Conservation (phyloP, 2,797 vertebrate species). For the Orientallactaga sibirica region DNA sequence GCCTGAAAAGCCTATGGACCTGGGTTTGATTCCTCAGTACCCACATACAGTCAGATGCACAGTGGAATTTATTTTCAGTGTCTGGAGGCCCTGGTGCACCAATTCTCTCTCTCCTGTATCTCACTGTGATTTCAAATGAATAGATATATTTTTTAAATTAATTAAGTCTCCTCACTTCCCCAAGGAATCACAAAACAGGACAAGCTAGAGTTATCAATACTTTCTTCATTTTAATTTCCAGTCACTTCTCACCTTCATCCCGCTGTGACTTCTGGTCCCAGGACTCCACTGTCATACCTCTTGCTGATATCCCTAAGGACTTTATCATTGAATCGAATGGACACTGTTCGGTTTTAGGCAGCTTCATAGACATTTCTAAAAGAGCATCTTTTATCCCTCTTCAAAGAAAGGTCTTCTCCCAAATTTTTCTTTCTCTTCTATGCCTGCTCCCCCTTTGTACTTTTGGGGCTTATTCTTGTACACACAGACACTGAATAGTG, state of each 20-base stretch:
- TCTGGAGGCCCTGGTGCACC: no score
- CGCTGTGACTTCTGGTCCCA: neutral
- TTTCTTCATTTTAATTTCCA: neutral
- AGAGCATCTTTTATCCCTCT: neutral
- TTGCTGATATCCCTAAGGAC: neutral
- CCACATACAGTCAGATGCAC: no score
- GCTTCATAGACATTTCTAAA: neutral
- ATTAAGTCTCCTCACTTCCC: neutral
- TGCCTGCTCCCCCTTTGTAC: neutral
- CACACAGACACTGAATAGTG: neutral
- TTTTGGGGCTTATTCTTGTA: neutral
- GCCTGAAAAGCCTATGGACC: no score
- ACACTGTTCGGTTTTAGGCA: neutral
- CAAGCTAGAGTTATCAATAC: neutral
- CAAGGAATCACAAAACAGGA: neutral
- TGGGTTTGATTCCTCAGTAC: no score
- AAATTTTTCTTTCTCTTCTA: neutral
- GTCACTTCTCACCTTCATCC: neutral
- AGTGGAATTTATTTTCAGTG: no score
- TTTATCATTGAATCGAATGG: neutral
- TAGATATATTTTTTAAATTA: neutral
- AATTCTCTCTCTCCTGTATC: no score
- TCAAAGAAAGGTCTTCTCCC: neutral
- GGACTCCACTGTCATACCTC: neutral
- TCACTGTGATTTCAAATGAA: no score